Evolutionary conservation across 2,113 vertebrate species (phyloP), one percentile per base, ranked within the genome.

Genomic region (Epinephelus cyanopodus): DNA sequence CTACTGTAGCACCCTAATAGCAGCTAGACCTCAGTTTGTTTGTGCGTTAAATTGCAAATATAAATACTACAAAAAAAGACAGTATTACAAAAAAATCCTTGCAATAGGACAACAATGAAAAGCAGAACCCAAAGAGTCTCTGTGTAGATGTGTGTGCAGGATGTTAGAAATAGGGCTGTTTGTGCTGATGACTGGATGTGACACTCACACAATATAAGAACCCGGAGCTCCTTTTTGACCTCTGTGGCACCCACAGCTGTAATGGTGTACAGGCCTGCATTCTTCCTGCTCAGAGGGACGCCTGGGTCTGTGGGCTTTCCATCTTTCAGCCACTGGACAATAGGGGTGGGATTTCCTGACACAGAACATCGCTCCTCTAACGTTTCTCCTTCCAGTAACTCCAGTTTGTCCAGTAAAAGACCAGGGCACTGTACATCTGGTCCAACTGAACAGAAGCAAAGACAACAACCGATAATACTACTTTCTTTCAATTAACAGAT

Each of bases 201-300:
- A 70, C 14, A 92, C 90, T 91, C 65, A 92, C 87, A 88, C 1
- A 61, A 48, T 11, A 92, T 79, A 17, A 0, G 0, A 48, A 92
- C 64, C 1, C 0, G 0, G 17, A 92, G 1, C 0, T 0, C 0
- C 5, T 45, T n/a, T 27, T 1, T 0, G 21, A 18, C 1, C 0
- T 0, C 0, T 2, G 6, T 3, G 0, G 0, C 2, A 0, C 87
- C 78, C 0, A 71, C 15, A 1, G 67, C 87, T 56, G 63, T 0
- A 5, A 91, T 0, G 11, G 1, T 39, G 69, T 87, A 91, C 2
- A 0, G 13, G 11, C 91, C 91, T 5, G 83, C 10, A 10, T 89
- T 21, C 1, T 61, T 5, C 45, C 86, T 75, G n/a, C 1, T 64
- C 47, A 93, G 53, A 15, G 29, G 65, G 5, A 25, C 0, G 2